phyloP scores from a whole-genome alignment of 2,797 vertebrate species.

The Sitta carolinensis region DNA sequence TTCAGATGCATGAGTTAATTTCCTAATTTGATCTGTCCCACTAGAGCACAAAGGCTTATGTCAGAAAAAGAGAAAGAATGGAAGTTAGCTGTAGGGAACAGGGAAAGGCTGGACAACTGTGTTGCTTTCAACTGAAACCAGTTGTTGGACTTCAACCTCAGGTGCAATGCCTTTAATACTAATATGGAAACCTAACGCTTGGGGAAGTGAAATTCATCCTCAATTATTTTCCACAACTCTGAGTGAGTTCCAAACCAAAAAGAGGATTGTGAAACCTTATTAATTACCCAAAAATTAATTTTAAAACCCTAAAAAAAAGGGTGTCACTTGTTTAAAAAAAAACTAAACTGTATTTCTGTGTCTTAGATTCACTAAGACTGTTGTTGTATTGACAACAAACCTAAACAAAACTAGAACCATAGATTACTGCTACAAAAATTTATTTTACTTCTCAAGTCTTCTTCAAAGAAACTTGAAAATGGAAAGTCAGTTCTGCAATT shows the following conservation, averaged over 20 bases:
- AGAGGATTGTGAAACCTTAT: not conserved
- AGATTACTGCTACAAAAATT: not conserved
- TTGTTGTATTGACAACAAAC: not conserved
- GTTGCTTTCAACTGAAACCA: not conserved
- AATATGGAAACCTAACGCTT: not conserved
- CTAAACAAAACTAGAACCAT: not conserved
- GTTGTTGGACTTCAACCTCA: not conserved
- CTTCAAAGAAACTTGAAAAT: not conserved
- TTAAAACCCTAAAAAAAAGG: not conserved
- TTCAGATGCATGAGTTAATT: not conserved
- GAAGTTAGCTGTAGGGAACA: not conserved
- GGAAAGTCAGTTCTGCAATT: not conserved
- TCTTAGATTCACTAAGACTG: not conserved
- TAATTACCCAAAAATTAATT: not conserved
- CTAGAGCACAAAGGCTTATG: not conserved
- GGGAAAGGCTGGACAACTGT: not conserved
- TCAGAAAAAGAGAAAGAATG: not conserved
- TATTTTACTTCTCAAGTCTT: not conserved
- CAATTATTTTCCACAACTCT: not conserved
- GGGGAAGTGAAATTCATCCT: not conserved
- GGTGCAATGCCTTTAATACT: not conserved
- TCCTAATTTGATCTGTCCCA: not conserved
- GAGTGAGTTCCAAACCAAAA: not conserved
- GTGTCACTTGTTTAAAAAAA: not conserved
- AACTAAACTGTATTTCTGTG: not conserved